Evolutionary conservation across 1,140 invertebrate species (phyloP).

Genomic region (Eupeodes corollae): DNA sequence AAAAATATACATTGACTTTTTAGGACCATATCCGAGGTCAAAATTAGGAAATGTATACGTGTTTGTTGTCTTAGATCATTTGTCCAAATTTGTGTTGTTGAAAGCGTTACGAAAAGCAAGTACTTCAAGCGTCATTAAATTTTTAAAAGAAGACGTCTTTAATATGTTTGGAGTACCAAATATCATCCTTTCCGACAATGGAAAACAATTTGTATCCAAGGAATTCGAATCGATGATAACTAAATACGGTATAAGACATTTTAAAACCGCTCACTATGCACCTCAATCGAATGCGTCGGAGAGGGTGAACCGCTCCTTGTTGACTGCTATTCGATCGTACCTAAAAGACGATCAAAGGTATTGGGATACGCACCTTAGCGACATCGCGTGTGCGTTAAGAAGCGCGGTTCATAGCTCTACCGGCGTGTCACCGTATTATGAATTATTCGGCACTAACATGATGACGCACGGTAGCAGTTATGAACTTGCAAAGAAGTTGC

Average conservation of each 20-base stretch:
- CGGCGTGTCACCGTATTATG: neutral
- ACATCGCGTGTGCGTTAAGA: neutral
- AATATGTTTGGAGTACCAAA: slow-evolving; percentile 5
- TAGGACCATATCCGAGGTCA: slow-evolving; percentile 6
- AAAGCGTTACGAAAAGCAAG: slow-evolving; percentile 3
- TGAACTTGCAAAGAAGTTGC: neutral
- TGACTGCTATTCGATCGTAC: neutral
- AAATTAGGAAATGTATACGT: slow-evolving; percentile 5
- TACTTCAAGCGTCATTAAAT: neutral
- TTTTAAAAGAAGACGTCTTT: slow-evolving; percentile 1
- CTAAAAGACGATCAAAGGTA: neutral
- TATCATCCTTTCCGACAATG: slow-evolving; percentile 4
- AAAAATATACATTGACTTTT: slow-evolving; percentile 8
- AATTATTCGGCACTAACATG: slow-evolving; percentile 1
- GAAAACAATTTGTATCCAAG: slow-evolving; percentile 2
- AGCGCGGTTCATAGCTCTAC: neutral
- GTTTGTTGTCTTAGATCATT: slow-evolving; percentile 6
- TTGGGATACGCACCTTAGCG: slow-evolving; percentile 4
- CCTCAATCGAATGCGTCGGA: neutral
- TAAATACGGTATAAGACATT: slow-evolving; percentile 1
- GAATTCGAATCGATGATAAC: neutral
- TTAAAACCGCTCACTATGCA: neutral
- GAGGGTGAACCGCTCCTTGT: neutral
- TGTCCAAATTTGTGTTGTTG: slow-evolving; percentile 2
- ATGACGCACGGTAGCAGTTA: neutral